Conservation (phyloP, 2,113 vertebrate species). For the Sardina pilchardus region DNA sequence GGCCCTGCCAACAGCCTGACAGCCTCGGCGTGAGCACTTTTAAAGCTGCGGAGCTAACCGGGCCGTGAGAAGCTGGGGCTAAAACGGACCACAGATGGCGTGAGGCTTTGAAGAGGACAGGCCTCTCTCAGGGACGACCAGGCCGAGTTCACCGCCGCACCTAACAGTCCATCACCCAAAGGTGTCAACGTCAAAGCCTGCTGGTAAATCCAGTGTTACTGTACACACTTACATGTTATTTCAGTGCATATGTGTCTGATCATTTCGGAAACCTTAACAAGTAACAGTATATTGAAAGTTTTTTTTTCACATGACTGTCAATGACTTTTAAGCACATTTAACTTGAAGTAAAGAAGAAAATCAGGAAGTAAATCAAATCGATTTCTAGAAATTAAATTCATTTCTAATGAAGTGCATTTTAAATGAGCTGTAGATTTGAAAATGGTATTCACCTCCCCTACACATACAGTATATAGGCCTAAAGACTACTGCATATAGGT, state of each 20-base stretch:
- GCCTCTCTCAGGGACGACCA: not conserved
- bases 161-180: not conserved
- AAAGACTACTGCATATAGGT: not conserved
- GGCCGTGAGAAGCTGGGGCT: constrained; percentile 9
- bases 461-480: no score
- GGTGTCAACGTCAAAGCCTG: not conserved
- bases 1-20: constrained; percentile 23
- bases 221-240: not conserved
- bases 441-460: not conserved
- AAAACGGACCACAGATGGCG: not conserved
- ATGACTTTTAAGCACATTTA: not conserved
- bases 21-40: not conserved
- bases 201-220: not conserved
- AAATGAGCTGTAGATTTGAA: not conserved
- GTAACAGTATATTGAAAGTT: not conserved
- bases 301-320: not conserved
- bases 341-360: not conserved
- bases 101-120: not conserved
- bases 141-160: constrained; percentile 1
- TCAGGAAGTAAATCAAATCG: not conserved
- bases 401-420: not conserved
- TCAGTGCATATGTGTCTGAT: not conserved
- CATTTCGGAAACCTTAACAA: not conserved
- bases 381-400: not conserved
- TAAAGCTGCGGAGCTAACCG: not conserved